Evolutionary conservation across 2,888 invertebrate species (phyloP), one percentile per base, ranked within the genome.

Genomic region (Mimumesa dahlbomi): DNA sequence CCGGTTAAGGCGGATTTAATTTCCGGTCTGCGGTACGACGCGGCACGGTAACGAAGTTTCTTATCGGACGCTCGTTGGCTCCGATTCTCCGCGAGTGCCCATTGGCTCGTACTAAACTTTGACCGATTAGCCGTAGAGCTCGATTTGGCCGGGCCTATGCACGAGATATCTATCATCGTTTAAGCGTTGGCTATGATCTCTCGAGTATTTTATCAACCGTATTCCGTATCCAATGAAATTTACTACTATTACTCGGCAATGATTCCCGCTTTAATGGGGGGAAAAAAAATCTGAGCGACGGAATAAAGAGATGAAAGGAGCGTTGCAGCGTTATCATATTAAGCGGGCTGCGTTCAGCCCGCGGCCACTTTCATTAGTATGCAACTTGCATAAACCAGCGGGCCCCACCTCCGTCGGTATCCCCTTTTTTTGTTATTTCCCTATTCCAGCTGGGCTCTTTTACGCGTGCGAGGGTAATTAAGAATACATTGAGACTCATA

Each of bases 1-100:
- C 70, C 70, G 78, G 42, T 14, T 54, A 53, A 50, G 59, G 62
- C 61, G 70, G 48, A 69, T 68, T 70, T 75, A 75, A 72, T 78
- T 78, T 77, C 78, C 75, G 78, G 42, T 14, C 21, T 31, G 36
- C 21, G 59, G 19, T 40, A 19, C 42, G 14, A 21, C 54, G 48
- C 21, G 34, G 42, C 29, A 38, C 6, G 11, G 22, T 75, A 73
- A 70, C 63, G 45, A 73, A 73, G 40, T 73, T 71, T 65, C 68
- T 76, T 77, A 73, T 73, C 70, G 67, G n/a, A 45, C 34, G 7
- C 34, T 25, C 36, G 16, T 2, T 19, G 48, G 25, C 46, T 21
- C 14, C 21, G 29, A 1, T 13, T 19, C 9, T 22, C 22, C 7
- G 6, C 36, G 42, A 9, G 2, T 16, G 21, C 22, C 18, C 29